A percentile compares a stretch with the other conserved stretches of the same genome.
phyloP scores from a whole-genome alignment of 1,140 invertebrate species.

The Drosophila guanche region DNA sequence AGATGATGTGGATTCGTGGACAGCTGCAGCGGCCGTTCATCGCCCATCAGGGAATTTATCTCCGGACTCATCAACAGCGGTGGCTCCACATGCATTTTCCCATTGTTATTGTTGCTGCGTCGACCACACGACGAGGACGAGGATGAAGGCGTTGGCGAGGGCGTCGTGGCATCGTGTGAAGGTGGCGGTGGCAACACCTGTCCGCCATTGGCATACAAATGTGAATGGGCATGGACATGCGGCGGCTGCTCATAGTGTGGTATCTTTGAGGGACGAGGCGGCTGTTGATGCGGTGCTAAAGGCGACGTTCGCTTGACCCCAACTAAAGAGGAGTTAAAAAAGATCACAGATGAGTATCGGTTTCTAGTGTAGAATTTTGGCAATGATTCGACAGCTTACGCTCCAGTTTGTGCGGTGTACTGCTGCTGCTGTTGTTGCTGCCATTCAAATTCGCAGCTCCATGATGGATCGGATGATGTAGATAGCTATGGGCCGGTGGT shows the following conservation, averaged over 20 bases:
- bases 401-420: slow-evolving; percentile 76
- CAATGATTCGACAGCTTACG: slow-evolving; percentile 47
- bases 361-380: neutral
- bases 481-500: slow-evolving; percentile 60
- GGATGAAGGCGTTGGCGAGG: slow-evolving; percentile 63
- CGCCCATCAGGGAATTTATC: slow-evolving; percentile 80
- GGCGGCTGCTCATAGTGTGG: slow-evolving; percentile 67
- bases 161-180: slow-evolving; percentile 67
- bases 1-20: slow-evolving; percentile 32
- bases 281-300: slow-evolving; percentile 69
- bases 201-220: slow-evolving; percentile 52
- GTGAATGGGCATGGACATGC: slow-evolving; percentile 13
- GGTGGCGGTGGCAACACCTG: slow-evolving; percentile 54
- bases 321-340: slow-evolving; percentile 33
- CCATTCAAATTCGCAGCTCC: slow-evolving; percentile 23
- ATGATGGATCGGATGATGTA: slow-evolving; percentile 44
- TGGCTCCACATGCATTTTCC: slow-evolving; percentile 69
- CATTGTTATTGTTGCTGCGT: slow-evolving; percentile 42
- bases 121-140: slow-evolving; percentile 61
- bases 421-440: slow-evolving; percentile 23
- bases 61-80: slow-evolving; percentile 82
- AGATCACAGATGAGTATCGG: slow-evolving; percentile 5
- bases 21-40: slow-evolving; percentile 68
- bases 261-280: slow-evolving; percentile 73
- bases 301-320: slow-evolving; percentile 80